Conservation (phyloP, 2,888 invertebrate species). For the Acleris emargana region DNA sequence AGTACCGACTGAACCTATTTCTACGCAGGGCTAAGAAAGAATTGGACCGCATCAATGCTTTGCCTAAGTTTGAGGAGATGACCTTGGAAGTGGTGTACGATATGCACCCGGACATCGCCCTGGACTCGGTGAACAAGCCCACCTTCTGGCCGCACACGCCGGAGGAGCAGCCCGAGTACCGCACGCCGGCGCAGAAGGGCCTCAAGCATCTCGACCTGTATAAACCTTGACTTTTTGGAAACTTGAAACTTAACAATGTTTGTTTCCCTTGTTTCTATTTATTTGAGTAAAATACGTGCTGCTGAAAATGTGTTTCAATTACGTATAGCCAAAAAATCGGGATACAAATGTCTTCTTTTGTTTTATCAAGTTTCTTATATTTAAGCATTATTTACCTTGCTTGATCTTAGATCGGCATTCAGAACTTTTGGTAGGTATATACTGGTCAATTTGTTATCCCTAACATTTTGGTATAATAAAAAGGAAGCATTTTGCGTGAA, state of each 20-base stretch:
- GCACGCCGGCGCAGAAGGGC: slow-evolving; percentile 46
- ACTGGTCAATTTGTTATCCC: too few species aligned
- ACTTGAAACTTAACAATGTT: not conserved
- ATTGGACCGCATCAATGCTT: slow-evolving; percentile 54
- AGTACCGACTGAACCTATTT: not conserved
- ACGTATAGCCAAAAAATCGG: too few species aligned
- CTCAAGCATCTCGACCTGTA: slow-evolving; percentile 35
- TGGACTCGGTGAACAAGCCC: slow-evolving; percentile 64
- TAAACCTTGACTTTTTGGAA: not conserved
- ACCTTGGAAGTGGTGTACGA: slow-evolving; percentile 68
- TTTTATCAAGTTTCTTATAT: too few species aligned
- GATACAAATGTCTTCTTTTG: too few species aligned
- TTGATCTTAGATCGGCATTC: too few species aligned
- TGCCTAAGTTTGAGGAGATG: slow-evolving; percentile 67
- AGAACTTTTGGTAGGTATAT: too few species aligned
- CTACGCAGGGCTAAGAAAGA: slow-evolving; percentile 57
- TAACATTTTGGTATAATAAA: too few species aligned
- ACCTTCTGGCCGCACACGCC: slow-evolving; percentile 71
- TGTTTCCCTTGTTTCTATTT: too few species aligned
- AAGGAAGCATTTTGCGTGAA: too few species aligned
- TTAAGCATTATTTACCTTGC: too few species aligned
- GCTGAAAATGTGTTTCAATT: too few species aligned
- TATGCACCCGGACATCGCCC: slow-evolving; percentile 54
- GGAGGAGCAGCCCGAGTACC: slow-evolving; percentile 66
- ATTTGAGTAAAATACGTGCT: too few species aligned